phyloP scores from a whole-genome alignment of 1,140 invertebrate species.

The Patella vulgata region DNA sequence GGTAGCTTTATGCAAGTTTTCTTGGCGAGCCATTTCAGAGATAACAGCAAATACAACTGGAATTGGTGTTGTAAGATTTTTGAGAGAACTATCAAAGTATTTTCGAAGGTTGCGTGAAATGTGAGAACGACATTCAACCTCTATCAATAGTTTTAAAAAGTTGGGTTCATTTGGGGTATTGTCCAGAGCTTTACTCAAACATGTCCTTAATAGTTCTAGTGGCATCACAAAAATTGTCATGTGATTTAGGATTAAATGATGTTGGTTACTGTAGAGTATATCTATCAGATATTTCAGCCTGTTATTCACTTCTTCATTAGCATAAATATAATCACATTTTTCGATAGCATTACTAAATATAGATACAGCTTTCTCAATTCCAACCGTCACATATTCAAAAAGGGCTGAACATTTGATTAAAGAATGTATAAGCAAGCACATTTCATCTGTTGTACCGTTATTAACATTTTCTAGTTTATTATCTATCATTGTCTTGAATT shows the following conservation, averaged over 20 bases:
- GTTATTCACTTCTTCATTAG: no score
- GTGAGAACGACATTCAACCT: conserved; percentile 43
- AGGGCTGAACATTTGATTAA: no score
- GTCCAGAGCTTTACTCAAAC: conserved; percentile 39
- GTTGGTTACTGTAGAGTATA: conserved; percentile 22
- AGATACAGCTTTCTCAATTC: no score
- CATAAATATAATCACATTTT: no score
- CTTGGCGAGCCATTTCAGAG: conserved; percentile 34
- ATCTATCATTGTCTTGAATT: no score
- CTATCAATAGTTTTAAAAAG: conserved; percentile 45
- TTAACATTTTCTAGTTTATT: no score
- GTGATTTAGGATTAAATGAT: conserved; percentile 43
- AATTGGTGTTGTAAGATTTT: conserved; percentile 21
- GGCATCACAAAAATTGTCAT: conserved; percentile 35
- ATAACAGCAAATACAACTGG: conserved; percentile 46
- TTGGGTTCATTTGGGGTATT: conserved; percentile 46
- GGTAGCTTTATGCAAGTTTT: no score
- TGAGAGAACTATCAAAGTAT: conserved; percentile 44
- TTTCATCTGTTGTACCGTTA: no score
- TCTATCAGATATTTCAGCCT: conserved; percentile 7
- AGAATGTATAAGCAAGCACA: no score
- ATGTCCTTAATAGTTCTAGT: conserved; percentile 33
- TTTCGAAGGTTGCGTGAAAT: conserved; percentile 48
- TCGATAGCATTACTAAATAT: no score
- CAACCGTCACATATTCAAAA: no score